phyloP scores from a whole-genome alignment of 2,888 invertebrate genomes.

The Prionchulus punctatus region DNA sequence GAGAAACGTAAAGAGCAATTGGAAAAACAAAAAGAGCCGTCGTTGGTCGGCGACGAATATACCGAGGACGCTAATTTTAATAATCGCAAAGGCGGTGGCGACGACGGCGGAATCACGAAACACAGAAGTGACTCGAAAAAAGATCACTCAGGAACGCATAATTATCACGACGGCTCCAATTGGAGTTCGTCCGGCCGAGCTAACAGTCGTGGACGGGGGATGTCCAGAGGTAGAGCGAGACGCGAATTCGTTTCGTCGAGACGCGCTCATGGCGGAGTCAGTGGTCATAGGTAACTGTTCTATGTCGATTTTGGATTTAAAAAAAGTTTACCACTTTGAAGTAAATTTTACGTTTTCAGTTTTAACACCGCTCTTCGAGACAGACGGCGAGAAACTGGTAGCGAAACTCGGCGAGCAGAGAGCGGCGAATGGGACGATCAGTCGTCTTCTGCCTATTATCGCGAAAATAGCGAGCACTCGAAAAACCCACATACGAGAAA shows the following conservation, averaged over 20 bases:
- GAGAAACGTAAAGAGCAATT: background rate
- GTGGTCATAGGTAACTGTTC: too few species aligned
- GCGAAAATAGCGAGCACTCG: too few species aligned
- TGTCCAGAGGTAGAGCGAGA: slow-evolving; percentile 9
- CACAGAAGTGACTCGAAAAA: too few species aligned
- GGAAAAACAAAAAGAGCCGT: background rate
- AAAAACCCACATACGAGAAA: too few species aligned
- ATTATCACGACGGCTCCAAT: too few species aligned
- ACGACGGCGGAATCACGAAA: slow-evolving; percentile 13
- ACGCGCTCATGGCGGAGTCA: slow-evolving; percentile 25
- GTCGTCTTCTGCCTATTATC: too few species aligned
- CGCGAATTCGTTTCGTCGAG: slow-evolving; percentile 20
- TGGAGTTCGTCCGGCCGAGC: background rate
- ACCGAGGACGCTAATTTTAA: background rate
- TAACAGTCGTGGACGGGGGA: slow-evolving; percentile 3
- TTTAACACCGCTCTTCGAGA: too few species aligned
- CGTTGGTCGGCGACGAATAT: background rate
- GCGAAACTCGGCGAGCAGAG: background rate
- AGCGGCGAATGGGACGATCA: too few species aligned
- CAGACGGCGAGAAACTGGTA: background rate
- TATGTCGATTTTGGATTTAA: too few species aligned
- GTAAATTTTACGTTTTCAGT: too few species aligned
- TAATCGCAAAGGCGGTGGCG: slow-evolving; percentile 12
- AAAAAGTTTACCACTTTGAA: too few species aligned
- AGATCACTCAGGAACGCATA: too few species aligned